Base-by-base conservation (phyloP, 64 coral and sea anemone species). In the Orbicella faveolata region DNA sequence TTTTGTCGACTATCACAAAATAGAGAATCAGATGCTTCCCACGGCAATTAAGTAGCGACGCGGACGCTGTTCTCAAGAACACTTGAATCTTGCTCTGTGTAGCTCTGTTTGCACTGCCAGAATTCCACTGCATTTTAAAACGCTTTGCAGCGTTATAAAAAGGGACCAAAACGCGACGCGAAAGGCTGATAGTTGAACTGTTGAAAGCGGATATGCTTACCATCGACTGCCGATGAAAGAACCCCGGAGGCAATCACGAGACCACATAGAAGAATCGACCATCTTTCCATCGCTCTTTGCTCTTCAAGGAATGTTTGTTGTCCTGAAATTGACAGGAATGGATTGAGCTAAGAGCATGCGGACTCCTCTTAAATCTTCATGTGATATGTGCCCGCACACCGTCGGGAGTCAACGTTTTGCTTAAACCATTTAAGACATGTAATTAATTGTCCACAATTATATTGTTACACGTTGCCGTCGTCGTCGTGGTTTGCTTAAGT, bases 381-480 rank as follows among this genome's bases (percentile, higher is more conserved):
- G 52, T 34, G 84, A 89, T 90, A 93, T 93, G 88, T 61, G 74
- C 76, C 76, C 63, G 84, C 84, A 59, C 62, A 61, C 77, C 19
- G 77, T 77, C 78, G n/a, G 61, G 54, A 68, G 74, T 51, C 80
- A 89, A 55, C 73, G 88, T 90, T 96, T 23, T 90, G 67, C 88
- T 91, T 83, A 90, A 87, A 85, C 77, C 85, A 93, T 90, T 96
- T 96, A 91, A 86, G 83, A 83, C 92, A 69, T 84, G 88, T 96
- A 96, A 96, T 93, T 96, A 93, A 96, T 90, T 91, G 91, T 89
- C 86, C 95, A 91, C 89, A 93, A 96, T 96, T 89, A 96, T 93
- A 93, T 93, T 96, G 92, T 96, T 90, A 96, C 89, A 96, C 30
- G 30, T 30, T 30, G 30, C 30, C 30, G 30, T 30, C 30, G 30